Evolutionary conservation across 2,113 vertebrate genomes (phyloP).

Genomic region (Callopanchax toddi): DNA sequence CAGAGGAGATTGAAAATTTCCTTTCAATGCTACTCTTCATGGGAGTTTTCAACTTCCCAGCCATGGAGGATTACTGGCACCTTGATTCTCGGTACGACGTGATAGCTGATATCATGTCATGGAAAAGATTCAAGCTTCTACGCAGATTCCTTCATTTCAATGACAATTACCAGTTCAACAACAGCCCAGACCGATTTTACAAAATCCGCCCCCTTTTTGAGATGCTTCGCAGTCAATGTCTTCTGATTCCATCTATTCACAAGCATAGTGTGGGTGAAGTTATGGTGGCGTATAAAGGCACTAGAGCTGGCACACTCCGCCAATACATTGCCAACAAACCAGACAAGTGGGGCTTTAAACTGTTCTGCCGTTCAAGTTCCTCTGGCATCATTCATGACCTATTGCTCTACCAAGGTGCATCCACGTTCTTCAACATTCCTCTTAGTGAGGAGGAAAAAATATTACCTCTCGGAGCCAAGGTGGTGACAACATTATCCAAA

Average conservation of each 20-base stretch:
- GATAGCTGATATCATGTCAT: constrained; percentile 42
- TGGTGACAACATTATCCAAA: neutral
- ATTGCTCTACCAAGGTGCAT: constrained; percentile 1
- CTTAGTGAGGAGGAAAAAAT: neutral
- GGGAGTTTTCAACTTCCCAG: neutral
- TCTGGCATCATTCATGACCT: constrained; percentile 18
- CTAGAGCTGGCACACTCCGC: neutral
- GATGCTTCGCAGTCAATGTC: constrained; percentile 37
- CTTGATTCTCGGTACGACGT: constrained; percentile 9
- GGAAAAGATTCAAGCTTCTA: constrained; percentile 16
- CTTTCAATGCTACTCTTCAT: neutral
- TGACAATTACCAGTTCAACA: constrained; percentile 23
- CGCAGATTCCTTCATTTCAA: constrained; percentile 24
- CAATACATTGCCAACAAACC: neutral
- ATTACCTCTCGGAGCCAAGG: neutral
- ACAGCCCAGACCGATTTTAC: constrained; percentile 27
- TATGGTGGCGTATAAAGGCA: constrained; percentile 27
- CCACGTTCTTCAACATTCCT: constrained; percentile 9
- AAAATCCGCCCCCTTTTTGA: constrained; percentile 40
- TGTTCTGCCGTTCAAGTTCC: constrained; percentile 8
- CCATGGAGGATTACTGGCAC: constrained; percentile 35
- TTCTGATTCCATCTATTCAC: constrained; percentile 31
- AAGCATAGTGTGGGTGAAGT: constrained; percentile 34
- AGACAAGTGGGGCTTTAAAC: constrained; percentile 16
- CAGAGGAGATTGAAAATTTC: constrained; percentile 1